Percentiles rank a stretch among this genome's conserved stretches.
These are phyloP conservation scores for Calephelis virginiensis DNA, from an alignment of 1,140 invertebrate species.

Conservation along the genomic window DNA sequence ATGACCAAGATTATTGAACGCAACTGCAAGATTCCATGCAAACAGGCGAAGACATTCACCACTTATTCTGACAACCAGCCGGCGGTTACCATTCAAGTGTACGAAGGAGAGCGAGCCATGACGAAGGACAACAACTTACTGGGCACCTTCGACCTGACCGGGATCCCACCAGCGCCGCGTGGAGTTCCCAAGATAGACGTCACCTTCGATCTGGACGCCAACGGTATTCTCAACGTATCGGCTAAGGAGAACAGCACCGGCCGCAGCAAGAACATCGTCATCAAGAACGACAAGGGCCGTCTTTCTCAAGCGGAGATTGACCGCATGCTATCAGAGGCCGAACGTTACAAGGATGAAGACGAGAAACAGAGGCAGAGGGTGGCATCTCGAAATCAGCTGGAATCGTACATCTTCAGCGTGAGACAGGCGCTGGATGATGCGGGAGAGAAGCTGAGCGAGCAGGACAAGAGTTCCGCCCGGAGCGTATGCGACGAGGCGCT, in stretches of 20 bases:
- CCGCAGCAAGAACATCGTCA: constrained; percentile 1
- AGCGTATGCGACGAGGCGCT: neutral
- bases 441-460: neutral
- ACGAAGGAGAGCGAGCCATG: neutral
- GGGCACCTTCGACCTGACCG: neutral
- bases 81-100: neutral
- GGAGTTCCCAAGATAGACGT: neutral
- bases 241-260: neutral
- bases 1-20: neutral
- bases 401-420: neutral
- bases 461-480: neutral
- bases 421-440: neutral
- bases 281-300: neutral
- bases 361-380: neutral
- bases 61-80: neutral
- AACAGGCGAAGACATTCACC: neutral
- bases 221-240: neutral
- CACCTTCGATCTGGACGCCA: neutral
- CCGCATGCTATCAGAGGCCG: neutral
- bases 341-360: neutral
- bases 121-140: neutral
- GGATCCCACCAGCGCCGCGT: neutral
- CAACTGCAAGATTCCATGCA: neutral
- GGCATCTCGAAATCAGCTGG: neutral
- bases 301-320: neutral